A percentile compares a stretch with the other conserved stretches of the same genome.
Evolutionary conservation across 37 sponge, comb jelly and placozoan genomes (phyloP).

Genomic region (Sycon ciliatum): DNA sequence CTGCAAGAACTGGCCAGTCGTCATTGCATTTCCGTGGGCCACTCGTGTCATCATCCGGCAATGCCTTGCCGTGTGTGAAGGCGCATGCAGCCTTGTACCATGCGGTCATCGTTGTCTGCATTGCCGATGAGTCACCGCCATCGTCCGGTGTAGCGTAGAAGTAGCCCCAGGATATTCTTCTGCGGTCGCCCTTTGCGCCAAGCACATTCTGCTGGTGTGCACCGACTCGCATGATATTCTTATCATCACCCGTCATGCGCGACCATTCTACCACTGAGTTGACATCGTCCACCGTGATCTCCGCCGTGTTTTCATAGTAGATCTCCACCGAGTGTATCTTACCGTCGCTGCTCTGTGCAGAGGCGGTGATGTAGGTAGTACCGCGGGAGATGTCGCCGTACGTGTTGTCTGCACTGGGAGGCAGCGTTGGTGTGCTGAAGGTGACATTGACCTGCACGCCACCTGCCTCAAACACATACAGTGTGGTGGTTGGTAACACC

Average conservation of each 20-base stretch:
- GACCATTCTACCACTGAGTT: conserved; percentile 29
- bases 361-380: conserved; percentile 37
- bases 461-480: conserved; percentile 43
- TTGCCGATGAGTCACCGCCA: conserved; percentile 18
- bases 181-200: conserved; percentile 28
- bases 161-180: conserved; percentile 75
- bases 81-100: neutral
- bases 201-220: conserved; percentile 28
- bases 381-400: conserved; percentile 2
- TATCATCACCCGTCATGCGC: neutral
- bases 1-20: conserved; percentile 53
- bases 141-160: conserved; percentile 28
- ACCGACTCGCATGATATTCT: conserved; percentile 38
- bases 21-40: conserved; percentile 41
- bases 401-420: neutral
- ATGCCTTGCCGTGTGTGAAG: conserved; percentile 23
- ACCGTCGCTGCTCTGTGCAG: conserved; percentile 33
- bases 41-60: conserved; percentile 43
- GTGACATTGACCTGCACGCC: conserved; percentile 43
- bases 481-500: conserved; percentile 58
- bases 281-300: conserved; percentile 36
- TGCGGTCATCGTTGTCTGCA: conserved; percentile 35
- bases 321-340: conserved; percentile 37
- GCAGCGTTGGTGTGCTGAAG: conserved; percentile 11
- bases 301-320: conserved; percentile 68